Evolutionary conservation across 2,888 invertebrate genomes (phyloP).

Genomic region (Tiliacea aurago): DNA sequence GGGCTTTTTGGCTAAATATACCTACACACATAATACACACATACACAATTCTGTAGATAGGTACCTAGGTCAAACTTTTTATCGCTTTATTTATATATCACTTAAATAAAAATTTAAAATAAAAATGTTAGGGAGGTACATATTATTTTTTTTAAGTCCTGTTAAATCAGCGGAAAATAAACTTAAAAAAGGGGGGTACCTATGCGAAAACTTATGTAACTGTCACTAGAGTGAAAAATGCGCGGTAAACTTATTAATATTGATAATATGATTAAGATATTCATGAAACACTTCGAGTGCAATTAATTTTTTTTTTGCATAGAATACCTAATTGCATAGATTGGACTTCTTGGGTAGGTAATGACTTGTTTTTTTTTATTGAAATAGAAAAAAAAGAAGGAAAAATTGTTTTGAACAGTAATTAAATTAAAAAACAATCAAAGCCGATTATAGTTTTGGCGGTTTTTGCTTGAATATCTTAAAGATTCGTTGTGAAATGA

Average conservation of each 20-base stretch:
- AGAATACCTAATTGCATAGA: neutral
- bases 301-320: neutral
- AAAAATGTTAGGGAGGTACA: neutral
- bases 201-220: constrained; percentile 31
- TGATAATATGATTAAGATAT: constrained; percentile 24
- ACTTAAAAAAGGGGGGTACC: constrained; percentile 25
- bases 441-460: neutral
- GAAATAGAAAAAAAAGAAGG: too few species aligned
- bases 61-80: neutral
- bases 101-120: neutral
- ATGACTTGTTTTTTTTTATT: too few species aligned
- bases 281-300: constrained; percentile 12
- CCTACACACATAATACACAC: too few species aligned
- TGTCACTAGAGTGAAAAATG: constrained; percentile 23
- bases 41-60: neutral
- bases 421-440: too few species aligned
- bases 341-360: too few species aligned
- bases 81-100: neutral
- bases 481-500: neutral
- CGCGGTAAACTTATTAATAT: constrained; percentile 2
- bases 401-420: too few species aligned
- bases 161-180: neutral
- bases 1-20: neutral
- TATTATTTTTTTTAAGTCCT: neutral
- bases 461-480: neutral